Evolutionary conservation across 2,113 vertebrate species (phyloP).

Genomic region (Mastomys coucha): DNA sequence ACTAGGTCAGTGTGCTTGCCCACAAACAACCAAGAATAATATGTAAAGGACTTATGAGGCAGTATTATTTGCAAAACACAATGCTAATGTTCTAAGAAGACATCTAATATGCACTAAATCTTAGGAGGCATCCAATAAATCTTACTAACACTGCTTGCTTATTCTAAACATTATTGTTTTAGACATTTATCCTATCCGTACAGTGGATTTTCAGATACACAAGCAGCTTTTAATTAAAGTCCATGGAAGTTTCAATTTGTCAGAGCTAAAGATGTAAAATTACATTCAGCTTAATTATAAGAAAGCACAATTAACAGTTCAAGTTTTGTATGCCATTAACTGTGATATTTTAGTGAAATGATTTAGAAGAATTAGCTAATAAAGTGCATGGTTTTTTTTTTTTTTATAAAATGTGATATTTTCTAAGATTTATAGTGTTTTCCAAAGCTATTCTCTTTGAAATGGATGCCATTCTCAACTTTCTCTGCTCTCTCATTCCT

Average conservation of each 20-base stretch:
- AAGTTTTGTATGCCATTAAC: constrained; percentile 47
- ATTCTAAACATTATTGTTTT: constrained; percentile 37
- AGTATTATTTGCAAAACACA: neutral
- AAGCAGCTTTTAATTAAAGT: constrained; percentile 76
- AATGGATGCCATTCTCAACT: constrained; percentile 45
- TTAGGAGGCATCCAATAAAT: neutral
- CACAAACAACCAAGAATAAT: neutral
- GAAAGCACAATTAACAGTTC: constrained; percentile 59
- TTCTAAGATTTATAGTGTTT: constrained; percentile 59
- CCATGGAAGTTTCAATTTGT: constrained; percentile 58
- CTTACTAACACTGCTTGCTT: neutral
- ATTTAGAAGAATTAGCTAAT: constrained; percentile 34
- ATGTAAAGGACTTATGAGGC: neutral
- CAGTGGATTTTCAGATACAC: constrained; percentile 68
- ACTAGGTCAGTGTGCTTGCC: neutral
- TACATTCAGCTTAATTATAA: constrained; percentile 49
- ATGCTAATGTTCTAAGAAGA: neutral
- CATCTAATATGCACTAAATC: neutral
- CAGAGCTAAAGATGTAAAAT: constrained; percentile 47
- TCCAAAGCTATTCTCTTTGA: constrained; percentile 21
- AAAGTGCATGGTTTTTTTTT: constrained; percentile 17
- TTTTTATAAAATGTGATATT: constrained; percentile 49
- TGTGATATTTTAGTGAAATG: constrained; percentile 54
- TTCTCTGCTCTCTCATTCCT: constrained; percentile 15
- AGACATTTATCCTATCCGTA: constrained; percentile 65